Evolutionary conservation across 1,140 invertebrate genomes (phyloP).

Genomic region (Drosophila nigrodunni): DNA sequence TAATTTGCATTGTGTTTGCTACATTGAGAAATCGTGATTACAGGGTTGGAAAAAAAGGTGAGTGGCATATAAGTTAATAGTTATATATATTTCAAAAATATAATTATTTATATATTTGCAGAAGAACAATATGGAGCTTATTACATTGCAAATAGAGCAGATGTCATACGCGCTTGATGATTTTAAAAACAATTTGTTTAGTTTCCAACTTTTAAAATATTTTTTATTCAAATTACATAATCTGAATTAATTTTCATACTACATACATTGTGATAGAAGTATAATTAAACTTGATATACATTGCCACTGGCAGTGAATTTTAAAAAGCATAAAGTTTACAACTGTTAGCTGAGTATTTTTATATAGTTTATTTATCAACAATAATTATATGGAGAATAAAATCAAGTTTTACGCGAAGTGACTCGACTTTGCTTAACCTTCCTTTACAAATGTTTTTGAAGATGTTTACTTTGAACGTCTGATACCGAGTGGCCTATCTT

Average conservation of each 20-base stretch:
- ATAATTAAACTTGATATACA: constrained; percentile 8
- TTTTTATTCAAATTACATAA: not conserved
- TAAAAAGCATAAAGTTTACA: no score
- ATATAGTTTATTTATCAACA: no score
- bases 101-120: constrained; percentile 21
- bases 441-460: not conserved
- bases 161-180: constrained; percentile 55
- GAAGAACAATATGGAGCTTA: constrained; percentile 58
- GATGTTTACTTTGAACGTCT: not conserved
- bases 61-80: not conserved
- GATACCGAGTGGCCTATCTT: not conserved
- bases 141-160: constrained; percentile 48
- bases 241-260: not conserved
- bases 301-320: no score
- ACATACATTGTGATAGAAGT: constrained; percentile 14
- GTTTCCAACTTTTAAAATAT: not conserved
- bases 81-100: not conserved
- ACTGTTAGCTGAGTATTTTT: no score
- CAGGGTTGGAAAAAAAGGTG: constrained; percentile 53
- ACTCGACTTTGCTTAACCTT: not conserved
- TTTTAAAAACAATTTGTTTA: not conserved
- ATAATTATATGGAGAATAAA: no score
- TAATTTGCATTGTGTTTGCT: constrained; percentile 47
- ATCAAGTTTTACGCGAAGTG: not conserved
- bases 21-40: constrained; percentile 40